Conservation (phyloP, 2,113 vertebrate genomes). For the Festucalex cinctus region DNA sequence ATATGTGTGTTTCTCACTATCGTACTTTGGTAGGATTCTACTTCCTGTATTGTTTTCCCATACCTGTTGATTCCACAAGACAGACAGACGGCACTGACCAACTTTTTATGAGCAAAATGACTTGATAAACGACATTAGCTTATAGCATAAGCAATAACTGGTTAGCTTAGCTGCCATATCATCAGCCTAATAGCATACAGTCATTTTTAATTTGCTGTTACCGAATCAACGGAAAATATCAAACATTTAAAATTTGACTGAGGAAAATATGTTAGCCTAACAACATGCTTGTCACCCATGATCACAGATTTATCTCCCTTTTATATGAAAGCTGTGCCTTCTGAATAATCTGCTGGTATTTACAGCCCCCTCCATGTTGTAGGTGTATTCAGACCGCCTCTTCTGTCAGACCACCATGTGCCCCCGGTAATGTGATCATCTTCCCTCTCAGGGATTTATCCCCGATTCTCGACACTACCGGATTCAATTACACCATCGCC, state of each 20-base stretch:
- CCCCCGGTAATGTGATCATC: slow-evolving; percentile 56
- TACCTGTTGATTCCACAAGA: no score
- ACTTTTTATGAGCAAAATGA: no score
- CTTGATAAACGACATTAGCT: no score
- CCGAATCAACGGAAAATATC: background rate
- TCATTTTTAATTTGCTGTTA: background rate
- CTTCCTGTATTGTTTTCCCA: no score
- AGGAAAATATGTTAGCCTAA: no score
- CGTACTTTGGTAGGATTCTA: no score
- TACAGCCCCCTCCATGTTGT: background rate
- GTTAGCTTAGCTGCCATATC: no score
- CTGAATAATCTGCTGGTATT: background rate
- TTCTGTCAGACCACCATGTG: slow-evolving; percentile 6
- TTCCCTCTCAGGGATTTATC: slow-evolving; percentile 47
- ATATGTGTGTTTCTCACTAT: no score
- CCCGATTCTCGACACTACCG: slow-evolving; percentile 40
- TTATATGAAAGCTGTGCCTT: background rate
- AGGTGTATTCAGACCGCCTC: slow-evolving; percentile 5
- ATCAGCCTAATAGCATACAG: background rate
- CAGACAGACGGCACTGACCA: no score
- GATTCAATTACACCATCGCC: slow-evolving; percentile 43
- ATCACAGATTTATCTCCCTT: slow-evolving; percentile 1
- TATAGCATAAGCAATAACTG: no score
- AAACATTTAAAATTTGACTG: background rate
- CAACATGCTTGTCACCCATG: no score